Percentiles rank a stretch among this genome's conserved stretches.
These are phyloP conservation scores for Deroplatys truncata DNA, from an alignment of 2,888 invertebrate species.

Conservation along the genomic window DNA sequence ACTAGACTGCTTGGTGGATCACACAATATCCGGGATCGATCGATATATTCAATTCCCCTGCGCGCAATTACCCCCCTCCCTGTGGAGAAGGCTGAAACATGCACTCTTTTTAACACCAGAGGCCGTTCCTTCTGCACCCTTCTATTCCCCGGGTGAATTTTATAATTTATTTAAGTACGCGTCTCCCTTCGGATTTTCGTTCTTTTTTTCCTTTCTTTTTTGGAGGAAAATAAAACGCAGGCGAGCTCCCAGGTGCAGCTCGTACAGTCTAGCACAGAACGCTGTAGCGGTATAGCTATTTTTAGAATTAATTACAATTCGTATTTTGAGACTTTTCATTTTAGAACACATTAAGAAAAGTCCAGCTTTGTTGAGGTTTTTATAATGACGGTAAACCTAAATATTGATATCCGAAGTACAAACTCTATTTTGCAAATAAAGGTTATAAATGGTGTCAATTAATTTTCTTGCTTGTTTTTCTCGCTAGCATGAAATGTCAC, in stretches of 20 bases:
- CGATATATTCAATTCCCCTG: background rate
- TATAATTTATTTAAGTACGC: background rate
- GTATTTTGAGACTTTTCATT: too few species aligned
- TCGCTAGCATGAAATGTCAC: too few species aligned
- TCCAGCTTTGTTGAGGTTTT: too few species aligned
- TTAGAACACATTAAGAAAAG: too few species aligned
- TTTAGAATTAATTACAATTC: background rate
- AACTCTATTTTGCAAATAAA: too few species aligned
- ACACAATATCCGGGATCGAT: background rate
- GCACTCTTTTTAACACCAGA: background rate
- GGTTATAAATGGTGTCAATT: too few species aligned
- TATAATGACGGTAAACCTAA: too few species aligned
- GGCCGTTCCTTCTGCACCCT: background rate
- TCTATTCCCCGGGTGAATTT: background rate
- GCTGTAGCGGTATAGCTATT: background rate
- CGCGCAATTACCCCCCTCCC: background rate
- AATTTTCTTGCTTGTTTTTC: too few species aligned
- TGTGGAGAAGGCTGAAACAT: background rate
- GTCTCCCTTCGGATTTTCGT: background rate
- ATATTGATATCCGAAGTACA: too few species aligned
- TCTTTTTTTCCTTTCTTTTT: background rate
- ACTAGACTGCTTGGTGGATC: background rate
- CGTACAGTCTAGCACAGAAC: background rate
- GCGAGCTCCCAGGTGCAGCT: background rate
- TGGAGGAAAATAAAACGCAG: background rate